Percentiles rank a stretch among this genome's conserved stretches.
Conservation (phyloP, 2,113 vertebrate genomes). For the Poeciliopsis turrubarensis region DNA sequence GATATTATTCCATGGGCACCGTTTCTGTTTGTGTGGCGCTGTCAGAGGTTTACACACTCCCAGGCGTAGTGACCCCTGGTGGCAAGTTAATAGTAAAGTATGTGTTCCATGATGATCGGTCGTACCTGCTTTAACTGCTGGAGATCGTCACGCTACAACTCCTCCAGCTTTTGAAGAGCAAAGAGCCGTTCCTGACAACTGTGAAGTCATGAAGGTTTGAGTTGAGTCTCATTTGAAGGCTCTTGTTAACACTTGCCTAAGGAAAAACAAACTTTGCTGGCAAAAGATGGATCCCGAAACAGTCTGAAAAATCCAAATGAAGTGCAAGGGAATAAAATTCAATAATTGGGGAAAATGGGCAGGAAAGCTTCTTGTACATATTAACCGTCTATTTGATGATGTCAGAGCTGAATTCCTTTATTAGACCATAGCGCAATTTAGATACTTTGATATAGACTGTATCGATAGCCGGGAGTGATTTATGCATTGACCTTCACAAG, state of each 20-base stretch:
- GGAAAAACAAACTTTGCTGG: neutral
- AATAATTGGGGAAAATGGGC: neutral
- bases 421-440: neutral
- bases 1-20: too few relatives aligned
- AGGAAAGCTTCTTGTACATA: too few relatives aligned
- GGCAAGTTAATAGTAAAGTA: too few relatives aligned
- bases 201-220: slow-evolving; percentile 29
- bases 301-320: neutral
- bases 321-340: neutral
- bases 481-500: neutral
- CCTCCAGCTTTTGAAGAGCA: slow-evolving; percentile 37
- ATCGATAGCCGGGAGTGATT: neutral
- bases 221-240: slow-evolving; percentile 40
- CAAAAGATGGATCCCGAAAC: neutral
- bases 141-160: slow-evolving; percentile 17
- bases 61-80: too few relatives aligned
- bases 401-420: neutral
- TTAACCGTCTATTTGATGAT: neutral
- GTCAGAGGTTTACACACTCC: too few relatives aligned
- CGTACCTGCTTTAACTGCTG: neutral
- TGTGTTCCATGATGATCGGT: neutral
- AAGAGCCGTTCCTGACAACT: slow-evolving; percentile 46
- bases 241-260: slow-evolving; percentile 9
- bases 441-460: neutral
- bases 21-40: too few relatives aligned